These are phyloP conservation scores for Antigone vipio DNA, from an alignment of 2,113 vertebrate genomes.

Conservation along the genomic window DNA sequence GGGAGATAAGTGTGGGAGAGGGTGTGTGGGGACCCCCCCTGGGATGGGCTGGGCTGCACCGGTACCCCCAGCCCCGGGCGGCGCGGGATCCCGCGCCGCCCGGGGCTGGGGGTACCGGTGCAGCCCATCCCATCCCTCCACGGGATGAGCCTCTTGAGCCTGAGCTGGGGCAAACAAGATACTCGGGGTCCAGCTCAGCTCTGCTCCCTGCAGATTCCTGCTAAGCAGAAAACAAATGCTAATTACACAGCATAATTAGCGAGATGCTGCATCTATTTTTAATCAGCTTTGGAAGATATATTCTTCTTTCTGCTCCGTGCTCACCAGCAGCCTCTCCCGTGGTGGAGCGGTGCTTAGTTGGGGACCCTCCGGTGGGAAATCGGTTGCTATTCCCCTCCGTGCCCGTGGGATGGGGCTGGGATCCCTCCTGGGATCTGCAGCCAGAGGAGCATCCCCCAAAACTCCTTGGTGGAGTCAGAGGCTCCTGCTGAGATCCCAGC, in stretches of 20 bases:
- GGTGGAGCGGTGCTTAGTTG: rapidly evolving
- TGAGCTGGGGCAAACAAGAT: background rate
- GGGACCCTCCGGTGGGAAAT: background rate
- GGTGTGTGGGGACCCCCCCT: background rate
- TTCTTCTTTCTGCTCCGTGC: background rate
- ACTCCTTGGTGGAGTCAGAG: background rate
- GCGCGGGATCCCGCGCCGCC: rapidly evolving
- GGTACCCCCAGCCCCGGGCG: background rate
- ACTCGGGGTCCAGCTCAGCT: background rate
- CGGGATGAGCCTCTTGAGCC: background rate
- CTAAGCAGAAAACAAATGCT: conserved; percentile 22
- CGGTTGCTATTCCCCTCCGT: rapidly evolving
- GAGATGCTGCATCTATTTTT: conserved; percentile 28
- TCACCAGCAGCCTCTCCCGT: background rate
- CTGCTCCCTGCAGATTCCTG: background rate
- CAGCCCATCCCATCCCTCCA: rapidly evolving
- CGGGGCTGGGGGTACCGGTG: rapidly evolving
- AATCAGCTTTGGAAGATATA: background rate
- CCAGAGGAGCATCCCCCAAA: background rate
- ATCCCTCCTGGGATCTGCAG: background rate
- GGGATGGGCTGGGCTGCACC: background rate
- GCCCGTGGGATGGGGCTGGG: background rate
- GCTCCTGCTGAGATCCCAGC: background rate
- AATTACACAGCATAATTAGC: conserved; percentile 41
- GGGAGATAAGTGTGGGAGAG: background rate